phyloP scores from a whole-genome alignment of 1,140 invertebrate species.

The Helicoverpa armigera region DNA sequence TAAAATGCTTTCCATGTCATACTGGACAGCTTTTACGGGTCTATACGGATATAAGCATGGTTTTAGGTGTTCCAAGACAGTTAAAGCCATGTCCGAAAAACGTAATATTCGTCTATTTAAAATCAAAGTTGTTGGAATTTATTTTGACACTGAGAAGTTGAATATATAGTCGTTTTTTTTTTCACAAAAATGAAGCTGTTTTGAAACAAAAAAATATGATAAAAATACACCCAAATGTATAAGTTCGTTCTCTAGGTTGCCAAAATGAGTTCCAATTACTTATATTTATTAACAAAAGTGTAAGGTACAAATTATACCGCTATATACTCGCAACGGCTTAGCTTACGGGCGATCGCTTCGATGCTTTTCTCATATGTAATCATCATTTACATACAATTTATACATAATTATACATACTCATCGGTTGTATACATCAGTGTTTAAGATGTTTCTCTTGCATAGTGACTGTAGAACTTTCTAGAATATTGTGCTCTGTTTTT shows the following conservation, averaged over 20 bases:
- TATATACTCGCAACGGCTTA: slow-evolving; percentile 68
- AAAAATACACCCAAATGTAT: no score
- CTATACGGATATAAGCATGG: slow-evolving; percentile 22
- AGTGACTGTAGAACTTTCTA: slow-evolving; percentile 27
- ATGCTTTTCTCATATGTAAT: slow-evolving; percentile 80
- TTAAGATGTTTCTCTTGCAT: not conserved
- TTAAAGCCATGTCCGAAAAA: not conserved
- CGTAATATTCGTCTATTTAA: not conserved
- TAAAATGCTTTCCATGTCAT: not conserved
- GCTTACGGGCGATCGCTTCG: slow-evolving; percentile 73
- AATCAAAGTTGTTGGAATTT: slow-evolving; percentile 1
- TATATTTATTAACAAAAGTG: not conserved
- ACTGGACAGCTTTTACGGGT: not conserved
- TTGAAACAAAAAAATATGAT: not conserved
- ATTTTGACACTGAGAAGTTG: not conserved
- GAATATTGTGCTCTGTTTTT: slow-evolving; percentile 37
- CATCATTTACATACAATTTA: slow-evolving; percentile 28
- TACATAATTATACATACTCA: slow-evolving; percentile 2
- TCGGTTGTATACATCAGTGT: slow-evolving; percentile 1
- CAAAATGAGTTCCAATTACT: slow-evolving; percentile 1
- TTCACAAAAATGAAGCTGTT: not conserved
- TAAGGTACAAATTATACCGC: slow-evolving; percentile 51
- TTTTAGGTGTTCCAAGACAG: slow-evolving; percentile 18
- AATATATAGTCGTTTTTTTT: not conserved
- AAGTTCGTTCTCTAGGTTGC: not conserved